phyloP scores from a whole-genome alignment of 1,140 invertebrate species.

The Potamilus streckersoni region DNA sequence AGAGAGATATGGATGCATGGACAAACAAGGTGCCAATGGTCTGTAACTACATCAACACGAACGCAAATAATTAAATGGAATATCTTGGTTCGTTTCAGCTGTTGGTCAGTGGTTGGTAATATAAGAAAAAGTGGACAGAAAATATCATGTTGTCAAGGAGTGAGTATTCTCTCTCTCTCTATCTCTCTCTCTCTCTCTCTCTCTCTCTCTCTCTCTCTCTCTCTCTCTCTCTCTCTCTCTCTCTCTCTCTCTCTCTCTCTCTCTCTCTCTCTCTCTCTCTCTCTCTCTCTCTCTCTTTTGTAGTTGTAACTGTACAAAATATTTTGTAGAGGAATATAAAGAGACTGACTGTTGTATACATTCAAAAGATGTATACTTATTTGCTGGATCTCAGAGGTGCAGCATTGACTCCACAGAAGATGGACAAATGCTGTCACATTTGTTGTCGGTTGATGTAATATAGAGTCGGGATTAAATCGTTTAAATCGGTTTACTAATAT shows the following conservation, averaged over 20 bases:
- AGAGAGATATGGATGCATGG: too few relatives aligned
- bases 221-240: too few relatives aligned
- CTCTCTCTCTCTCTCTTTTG: too few relatives aligned
- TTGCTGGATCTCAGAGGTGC: background rate
- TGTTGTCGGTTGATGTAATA: background rate
- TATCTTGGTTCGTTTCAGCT: slow-evolving; percentile 1
- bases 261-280: too few relatives aligned
- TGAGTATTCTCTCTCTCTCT: slow-evolving; percentile 2
- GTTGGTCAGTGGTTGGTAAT: slow-evolving; percentile 17
- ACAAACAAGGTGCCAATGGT: too few relatives aligned
- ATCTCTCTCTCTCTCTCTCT: too few relatives aligned
- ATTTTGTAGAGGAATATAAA: background rate
- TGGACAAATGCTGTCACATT: background rate
- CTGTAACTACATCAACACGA: background rate
- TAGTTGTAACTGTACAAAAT: background rate
- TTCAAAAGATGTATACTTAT: background rate
- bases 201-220: too few relatives aligned
- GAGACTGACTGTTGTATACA: background rate
- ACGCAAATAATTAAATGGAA: background rate
- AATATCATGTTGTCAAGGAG: slow-evolving; percentile 19
- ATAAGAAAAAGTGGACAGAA: slow-evolving; percentile 11
- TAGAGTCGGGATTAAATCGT: too few relatives aligned
- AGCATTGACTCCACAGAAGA: background rate
- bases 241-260: too few relatives aligned
- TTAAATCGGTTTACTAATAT: too few relatives aligned